Percentiles rank a stretch among this genome's conserved stretches.
Conservation (phyloP, 2,113 vertebrate genomes). For the Oreocharis arfaki region DNA sequence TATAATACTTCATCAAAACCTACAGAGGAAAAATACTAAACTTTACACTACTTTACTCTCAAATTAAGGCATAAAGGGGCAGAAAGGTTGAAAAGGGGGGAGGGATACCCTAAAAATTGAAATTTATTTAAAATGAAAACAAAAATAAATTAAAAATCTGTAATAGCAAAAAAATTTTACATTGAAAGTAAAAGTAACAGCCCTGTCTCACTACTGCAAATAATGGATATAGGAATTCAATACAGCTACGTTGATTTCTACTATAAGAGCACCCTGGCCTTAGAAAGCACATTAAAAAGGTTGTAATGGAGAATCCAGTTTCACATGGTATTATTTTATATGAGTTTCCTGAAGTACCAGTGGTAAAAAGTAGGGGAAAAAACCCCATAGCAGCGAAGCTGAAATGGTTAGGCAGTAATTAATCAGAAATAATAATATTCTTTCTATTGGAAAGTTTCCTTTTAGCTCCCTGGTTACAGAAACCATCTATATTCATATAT, state of each 20-base stretch:
- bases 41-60: not conserved
- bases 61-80: not conserved
- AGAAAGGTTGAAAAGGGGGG: not conserved
- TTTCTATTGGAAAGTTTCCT: not conserved
- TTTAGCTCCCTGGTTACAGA: not conserved
- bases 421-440: not conserved
- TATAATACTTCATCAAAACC: not conserved
- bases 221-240: not conserved
- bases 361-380: not conserved
- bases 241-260: not conserved
- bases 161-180: not conserved
- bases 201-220: not conserved
- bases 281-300: not conserved
- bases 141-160: not conserved
- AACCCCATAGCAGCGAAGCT: fast-evolving
- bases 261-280: not conserved
- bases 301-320: not conserved
- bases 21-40: not conserved
- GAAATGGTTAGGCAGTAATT: not conserved
- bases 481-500: not conserved
- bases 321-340: not conserved
- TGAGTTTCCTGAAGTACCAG: not conserved
- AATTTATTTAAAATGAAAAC: not conserved
- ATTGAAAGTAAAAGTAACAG: not conserved
- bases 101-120: not conserved